phyloP scores from a whole-genome alignment of 2,888 invertebrate species.

The Conistra vaccinii region DNA sequence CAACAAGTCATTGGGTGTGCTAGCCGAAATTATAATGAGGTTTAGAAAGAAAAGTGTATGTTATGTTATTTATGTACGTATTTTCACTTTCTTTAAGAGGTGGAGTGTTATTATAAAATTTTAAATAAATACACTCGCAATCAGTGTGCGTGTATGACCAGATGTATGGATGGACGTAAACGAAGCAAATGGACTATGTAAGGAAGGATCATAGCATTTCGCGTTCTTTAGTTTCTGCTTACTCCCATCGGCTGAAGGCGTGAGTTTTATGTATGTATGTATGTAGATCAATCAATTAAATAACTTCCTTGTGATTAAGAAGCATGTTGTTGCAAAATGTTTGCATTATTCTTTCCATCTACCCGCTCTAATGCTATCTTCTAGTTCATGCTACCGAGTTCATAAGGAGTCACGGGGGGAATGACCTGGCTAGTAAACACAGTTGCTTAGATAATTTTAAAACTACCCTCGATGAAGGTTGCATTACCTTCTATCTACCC shows the following conservation, averaged over 20 bases:
- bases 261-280: not conserved
- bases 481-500: not conserved
- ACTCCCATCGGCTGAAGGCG: not conserved
- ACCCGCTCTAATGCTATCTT: not conserved
- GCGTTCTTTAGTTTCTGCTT: not conserved
- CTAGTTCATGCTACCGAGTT: not conserved
- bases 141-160: not conserved
- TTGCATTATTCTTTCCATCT: not conserved
- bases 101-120: not conserved
- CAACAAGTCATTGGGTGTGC: not conserved
- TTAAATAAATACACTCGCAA: not conserved
- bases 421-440: not conserved
- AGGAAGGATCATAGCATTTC: too few relatives aligned
- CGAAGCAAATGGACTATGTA: too few relatives aligned
- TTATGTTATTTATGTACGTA: not conserved
- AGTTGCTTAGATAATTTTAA: not conserved
- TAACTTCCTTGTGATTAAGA: not conserved
- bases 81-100: conserved; percentile 41
- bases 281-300: too few relatives aligned
- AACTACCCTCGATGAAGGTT: not conserved
- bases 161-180: too few relatives aligned
- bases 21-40: not conserved
- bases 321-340: too few relatives aligned
- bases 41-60: conserved; percentile 4
- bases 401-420: not conserved